These are phyloP conservation scores for Maccullochella peelii DNA, from an alignment of 2,113 vertebrate genomes.

Conservation along the genomic window DNA sequence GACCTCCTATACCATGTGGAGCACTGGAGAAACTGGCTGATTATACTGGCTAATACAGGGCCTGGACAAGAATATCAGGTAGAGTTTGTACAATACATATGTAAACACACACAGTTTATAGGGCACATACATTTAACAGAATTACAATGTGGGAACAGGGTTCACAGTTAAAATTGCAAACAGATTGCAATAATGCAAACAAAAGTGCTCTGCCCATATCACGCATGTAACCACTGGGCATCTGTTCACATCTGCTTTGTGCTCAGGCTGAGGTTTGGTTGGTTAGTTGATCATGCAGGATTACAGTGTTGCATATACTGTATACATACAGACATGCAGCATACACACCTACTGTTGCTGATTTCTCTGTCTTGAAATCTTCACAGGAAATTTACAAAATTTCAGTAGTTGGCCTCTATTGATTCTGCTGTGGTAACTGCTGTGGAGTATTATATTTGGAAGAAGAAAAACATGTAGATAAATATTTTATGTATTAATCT, in stretches of 20 bases:
- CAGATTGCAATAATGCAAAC: too few species aligned
- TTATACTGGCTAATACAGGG: slow-evolving; percentile 92
- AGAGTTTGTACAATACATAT: neutral
- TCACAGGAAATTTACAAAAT: too few species aligned
- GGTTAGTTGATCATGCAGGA: too few species aligned
- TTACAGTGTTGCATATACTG: too few species aligned
- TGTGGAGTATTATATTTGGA: neutral
- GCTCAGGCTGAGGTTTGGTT: too few species aligned
- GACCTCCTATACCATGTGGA: slow-evolving; percentile 92
- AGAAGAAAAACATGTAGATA: neutral
- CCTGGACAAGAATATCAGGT: slow-evolving; percentile 91
- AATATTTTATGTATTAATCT: neutral
- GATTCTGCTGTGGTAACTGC: neutral
- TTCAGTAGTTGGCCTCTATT: neutral
- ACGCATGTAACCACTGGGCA: too few species aligned
- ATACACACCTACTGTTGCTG: neutral
- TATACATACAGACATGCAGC: neutral
- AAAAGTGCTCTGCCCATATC: too few species aligned
- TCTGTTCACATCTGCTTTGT: too few species aligned
- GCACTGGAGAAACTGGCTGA: slow-evolving; percentile 87
- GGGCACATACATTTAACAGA: neutral
- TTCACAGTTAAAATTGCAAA: neutral
- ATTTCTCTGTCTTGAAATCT: neutral
- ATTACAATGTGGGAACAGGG: neutral
- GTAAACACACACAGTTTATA: neutral